A percentile compares a stretch with the other conserved stretches of the same genome.
These are phyloP conservation scores for Arrhamphus sclerolepis DNA, from an alignment of 2,797 vertebrate genomes.

Conservation along the genomic window DNA sequence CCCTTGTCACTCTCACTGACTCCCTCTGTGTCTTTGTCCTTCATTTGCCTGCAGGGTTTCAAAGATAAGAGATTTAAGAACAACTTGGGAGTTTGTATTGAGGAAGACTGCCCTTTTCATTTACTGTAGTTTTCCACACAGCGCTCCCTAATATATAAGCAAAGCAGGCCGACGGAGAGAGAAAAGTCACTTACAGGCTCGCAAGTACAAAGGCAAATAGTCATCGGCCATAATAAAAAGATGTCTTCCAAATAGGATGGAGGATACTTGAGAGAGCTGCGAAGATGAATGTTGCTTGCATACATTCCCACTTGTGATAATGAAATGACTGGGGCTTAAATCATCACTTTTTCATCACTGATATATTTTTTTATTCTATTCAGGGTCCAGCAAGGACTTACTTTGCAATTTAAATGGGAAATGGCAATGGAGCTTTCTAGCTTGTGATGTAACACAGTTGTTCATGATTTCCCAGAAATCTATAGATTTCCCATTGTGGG, in stretches of 20 bases:
- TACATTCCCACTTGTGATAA: conserved; percentile 35
- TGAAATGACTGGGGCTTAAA: conserved; percentile 22
- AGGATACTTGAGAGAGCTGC: conserved; percentile 55
- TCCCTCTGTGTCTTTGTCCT: conserved; percentile 27
- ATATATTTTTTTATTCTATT: conserved; percentile 31
- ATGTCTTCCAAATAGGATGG: conserved; percentile 40
- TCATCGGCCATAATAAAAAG: conserved; percentile 43
- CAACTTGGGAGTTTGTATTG: conserved; percentile 11
- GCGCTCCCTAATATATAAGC: conserved; percentile 16
- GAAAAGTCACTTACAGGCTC: conserved; percentile 47
- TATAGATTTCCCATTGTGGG: background rate
- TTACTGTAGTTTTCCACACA: conserved; percentile 17
- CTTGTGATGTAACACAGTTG: background rate
- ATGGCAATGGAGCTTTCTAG: conserved; percentile 16
- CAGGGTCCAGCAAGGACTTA: background rate
- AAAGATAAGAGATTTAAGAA: conserved; percentile 37
- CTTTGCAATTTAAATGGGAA: conserved; percentile 15
- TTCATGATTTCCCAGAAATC: background rate
- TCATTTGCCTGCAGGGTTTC: conserved; percentile 40
- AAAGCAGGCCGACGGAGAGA: conserved; percentile 42
- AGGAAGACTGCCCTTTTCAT: conserved; percentile 5
- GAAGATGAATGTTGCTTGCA: conserved; percentile 47
- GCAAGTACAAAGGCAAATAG: conserved; percentile 15
- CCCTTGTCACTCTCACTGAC: conserved; percentile 35
- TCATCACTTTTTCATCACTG: conserved; percentile 3